A percentile compares a stretch with the other conserved stretches of the same genome.
These are phyloP conservation scores for Lophotis ruficrista DNA, from an alignment of 2,113 vertebrate genomes.

Conservation along the genomic window DNA sequence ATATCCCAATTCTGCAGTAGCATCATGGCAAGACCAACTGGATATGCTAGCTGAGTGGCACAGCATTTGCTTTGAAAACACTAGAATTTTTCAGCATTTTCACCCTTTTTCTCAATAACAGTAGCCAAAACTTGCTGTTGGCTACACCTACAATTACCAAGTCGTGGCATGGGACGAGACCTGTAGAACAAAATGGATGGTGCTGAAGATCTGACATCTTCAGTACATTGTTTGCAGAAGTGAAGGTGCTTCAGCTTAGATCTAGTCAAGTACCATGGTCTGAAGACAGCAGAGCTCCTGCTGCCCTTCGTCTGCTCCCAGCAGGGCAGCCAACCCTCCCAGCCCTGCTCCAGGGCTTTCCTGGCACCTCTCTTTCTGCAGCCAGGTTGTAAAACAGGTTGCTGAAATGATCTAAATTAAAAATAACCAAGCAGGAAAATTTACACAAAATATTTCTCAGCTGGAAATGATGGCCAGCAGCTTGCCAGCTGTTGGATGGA, in stretches of 20 bases:
- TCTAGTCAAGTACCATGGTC: fast-evolving
- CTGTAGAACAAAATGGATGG: background rate
- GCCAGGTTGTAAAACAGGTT: background rate
- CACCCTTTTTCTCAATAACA: background rate
- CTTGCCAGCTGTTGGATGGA: background rate
- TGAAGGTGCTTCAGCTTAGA: background rate
- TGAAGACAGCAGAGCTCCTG: background rate
- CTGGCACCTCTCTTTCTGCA: background rate
- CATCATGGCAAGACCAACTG: background rate
- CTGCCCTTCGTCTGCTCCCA: background rate
- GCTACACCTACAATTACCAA: background rate
- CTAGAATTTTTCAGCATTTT: background rate
- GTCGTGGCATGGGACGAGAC: background rate
- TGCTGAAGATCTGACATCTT: background rate
- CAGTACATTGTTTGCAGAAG: background rate
- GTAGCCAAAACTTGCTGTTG: background rate
- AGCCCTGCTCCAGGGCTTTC: background rate
- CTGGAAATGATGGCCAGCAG: background rate
- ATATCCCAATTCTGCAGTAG: background rate
- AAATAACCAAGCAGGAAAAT: background rate
- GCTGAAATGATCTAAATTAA: background rate
- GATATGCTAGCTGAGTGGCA: background rate
- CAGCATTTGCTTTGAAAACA: background rate
- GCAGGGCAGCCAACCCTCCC: background rate
- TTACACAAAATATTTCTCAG: background rate